These are phyloP conservation scores for Bruchidius siliquastri DNA, from an alignment of 2,888 invertebrate genomes.

Conservation along the genomic window DNA sequence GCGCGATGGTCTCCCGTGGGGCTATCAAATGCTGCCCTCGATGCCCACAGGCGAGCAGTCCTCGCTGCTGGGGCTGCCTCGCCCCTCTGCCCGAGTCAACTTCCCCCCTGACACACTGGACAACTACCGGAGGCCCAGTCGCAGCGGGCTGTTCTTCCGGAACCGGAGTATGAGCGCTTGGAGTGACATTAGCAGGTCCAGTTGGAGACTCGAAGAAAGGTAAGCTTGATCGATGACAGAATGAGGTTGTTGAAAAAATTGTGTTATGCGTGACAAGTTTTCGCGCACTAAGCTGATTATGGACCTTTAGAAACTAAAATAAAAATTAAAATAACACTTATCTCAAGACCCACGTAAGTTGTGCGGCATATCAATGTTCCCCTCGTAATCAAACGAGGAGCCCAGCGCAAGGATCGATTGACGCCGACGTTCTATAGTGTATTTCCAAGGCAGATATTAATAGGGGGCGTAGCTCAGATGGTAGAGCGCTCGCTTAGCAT, in stretches of 20 bases:
- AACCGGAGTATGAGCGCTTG: conserved; percentile 78
- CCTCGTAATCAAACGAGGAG: no score
- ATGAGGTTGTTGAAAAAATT: no score
- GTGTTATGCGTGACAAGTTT: no score
- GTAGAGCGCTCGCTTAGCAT: conserved; percentile 46
- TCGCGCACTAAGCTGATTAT: no score
- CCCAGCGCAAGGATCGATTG: no score
- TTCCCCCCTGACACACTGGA: conserved; percentile 58
- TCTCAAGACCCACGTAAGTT: no score
- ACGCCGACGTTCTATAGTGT: background rate
- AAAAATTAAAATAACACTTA: no score
- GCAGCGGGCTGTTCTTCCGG: conserved; percentile 43
- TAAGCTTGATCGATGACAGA: conserved; percentile 39
- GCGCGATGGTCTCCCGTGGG: conserved; percentile 39
- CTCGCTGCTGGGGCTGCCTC: conserved; percentile 35
- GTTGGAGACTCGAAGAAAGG: conserved; percentile 77
- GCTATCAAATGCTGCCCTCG: conserved; percentile 48
- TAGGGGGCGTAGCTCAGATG: conserved; percentile 42
- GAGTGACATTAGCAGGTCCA: conserved; percentile 82
- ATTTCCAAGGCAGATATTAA: background rate
- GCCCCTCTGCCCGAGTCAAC: conserved; percentile 54
- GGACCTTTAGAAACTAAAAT: no score
- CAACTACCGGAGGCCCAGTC: conserved; percentile 40
- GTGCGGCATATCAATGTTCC: no score
- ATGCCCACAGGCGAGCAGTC: conserved; percentile 42